Base-by-base conservation (phyloP, 1,140 invertebrate species). In the Calosoma granatense region DNA sequence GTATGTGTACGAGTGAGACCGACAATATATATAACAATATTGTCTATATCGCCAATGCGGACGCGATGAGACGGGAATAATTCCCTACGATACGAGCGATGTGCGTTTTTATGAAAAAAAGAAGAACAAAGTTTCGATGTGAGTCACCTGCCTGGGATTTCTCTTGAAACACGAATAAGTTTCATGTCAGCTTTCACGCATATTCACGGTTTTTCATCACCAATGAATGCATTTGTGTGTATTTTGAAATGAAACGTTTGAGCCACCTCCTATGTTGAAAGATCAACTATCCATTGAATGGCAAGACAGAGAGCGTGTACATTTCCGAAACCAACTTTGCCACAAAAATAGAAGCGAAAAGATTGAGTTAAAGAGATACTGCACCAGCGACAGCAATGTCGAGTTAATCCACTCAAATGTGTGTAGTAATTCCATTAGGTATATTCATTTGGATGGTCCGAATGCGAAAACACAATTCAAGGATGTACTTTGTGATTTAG, bases 401-500 rank as follows among this genome's bases (percentile, higher is more conserved):
- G 41, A 47, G 41, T 47, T 47, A 47, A 47, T 47, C 41, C 41
- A 47, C 41, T 47, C 41, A 47, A 17, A 11, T 47, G 41, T 47
- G 41, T 30, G n/a, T 30, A 4, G 6, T 47, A 47, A 47, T 47
- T 47, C 41, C 41, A 47, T 47, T 47, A 47, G 41, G 41, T 47
- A 47, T 47, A 47, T 47, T 47, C 41, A 47, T 47, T 47, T 47
- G n/a, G n/a, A n/a, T n/a, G n/a, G n/a, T n/a, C n/a, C n/a, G n/a
- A n/a, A n/a, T n/a, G 41, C 17, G 41, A 9, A 47, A 6, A 17
- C 9, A 47, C 3, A 17, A 47, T 47, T 17, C 41, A 17, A 47
- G 9, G 41, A 12, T n/a, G n/a, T 47, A 47, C 41, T 47, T 47
- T 47, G 41, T 47, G 41, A 47, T 47, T 47, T 47, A 47, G 9